phyloP scores from a whole-genome alignment of 2,797 vertebrate species.

The Xenopus petersii region DNA sequence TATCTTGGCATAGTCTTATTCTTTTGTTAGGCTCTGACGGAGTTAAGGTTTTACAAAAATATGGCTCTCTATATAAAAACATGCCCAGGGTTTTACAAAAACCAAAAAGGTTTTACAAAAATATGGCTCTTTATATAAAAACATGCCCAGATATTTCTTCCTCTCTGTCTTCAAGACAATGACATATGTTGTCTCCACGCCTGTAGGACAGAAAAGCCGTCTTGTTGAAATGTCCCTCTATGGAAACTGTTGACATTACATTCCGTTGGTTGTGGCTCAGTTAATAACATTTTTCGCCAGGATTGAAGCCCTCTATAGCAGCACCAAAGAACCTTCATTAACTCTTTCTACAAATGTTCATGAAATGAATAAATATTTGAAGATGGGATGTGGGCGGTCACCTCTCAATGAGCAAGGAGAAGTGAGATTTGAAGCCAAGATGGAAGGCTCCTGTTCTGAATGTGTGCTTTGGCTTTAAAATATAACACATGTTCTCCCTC shows the following conservation, averaged over 20 bases:
- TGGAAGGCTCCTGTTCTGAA: constrained; percentile 21
- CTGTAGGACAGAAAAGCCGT: constrained; percentile 58
- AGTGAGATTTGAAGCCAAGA: constrained; percentile 32
- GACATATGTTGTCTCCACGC: constrained; percentile 61
- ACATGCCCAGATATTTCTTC: constrained; percentile 44
- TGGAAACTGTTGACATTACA: constrained; percentile 62
- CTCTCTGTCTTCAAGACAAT: constrained; percentile 51
- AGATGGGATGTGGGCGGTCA: constrained; percentile 2
- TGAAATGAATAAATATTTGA: constrained; percentile 36
- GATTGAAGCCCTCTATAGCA: constrained; percentile 16
- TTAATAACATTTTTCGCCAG: constrained; percentile 58
- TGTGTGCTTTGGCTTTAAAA: constrained; percentile 43
- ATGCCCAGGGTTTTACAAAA: constrained; percentile 29
- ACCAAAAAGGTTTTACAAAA: not conserved
- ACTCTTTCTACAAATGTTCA: constrained; percentile 30
- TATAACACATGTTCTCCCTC: constrained; percentile 49
- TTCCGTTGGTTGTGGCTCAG: constrained; percentile 50
- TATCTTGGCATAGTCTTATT: too few relatives aligned
- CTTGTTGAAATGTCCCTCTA: constrained; percentile 55
- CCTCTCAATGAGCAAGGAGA: constrained; percentile 9
- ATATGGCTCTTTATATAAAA: constrained; percentile 1
- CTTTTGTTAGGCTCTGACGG: too few relatives aligned
- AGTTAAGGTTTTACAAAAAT: too few relatives aligned
- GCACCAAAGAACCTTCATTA: constrained; percentile 28
- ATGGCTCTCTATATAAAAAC: accelerated